Base-by-base conservation (phyloP, 2,113 vertebrate species). In the Falcunculus frontatus region DNA sequence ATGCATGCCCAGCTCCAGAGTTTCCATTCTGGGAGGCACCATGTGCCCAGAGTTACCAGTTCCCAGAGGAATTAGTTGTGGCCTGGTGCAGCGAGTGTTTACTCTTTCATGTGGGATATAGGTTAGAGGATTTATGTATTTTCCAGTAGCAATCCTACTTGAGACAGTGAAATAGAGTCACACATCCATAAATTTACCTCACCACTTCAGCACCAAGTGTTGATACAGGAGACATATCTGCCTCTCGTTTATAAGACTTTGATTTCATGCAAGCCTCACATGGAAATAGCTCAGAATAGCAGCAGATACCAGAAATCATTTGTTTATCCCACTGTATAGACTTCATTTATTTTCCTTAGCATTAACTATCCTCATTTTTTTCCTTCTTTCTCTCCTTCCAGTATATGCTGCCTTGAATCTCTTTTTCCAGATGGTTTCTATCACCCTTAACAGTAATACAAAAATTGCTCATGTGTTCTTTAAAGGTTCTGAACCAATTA, bases 401-500 rank as follows among this genome's bases (percentile, higher is more conserved):
- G 4, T 47, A 33, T 9, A 63, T 26, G 11, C 50, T 83, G 42
- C 52, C 63, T 78, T 53, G 7, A 52, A 67, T 55, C 52, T 90
- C 72, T 75, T 85, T 77, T 79, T 64, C 78, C 84, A 94, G 69
- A 56, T 85, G 74, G 62, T 56, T 94, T 94, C 64, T 64, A 42
- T 78, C 64, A 49, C 10, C 23, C 41, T 86, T 52, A 35, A 63
- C 59, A 52, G 57, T 20, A 56, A 82, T 9, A 64, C 5, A 41
- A 41, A 82, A 89, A 73, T 57, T 84, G 44, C 18, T 26, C 46
- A 22, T 37, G 64, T 7, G n/a, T 39, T 93, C 41, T 49, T 37
- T 44, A 87, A 93, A 56, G 16, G 14, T 86, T 90, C 55, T 89
- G 53, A 94, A 75, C 44, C 88, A 90, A 81, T 93, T 75, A 92